Conservation (phyloP, 1,140 invertebrate genomes). For the Holotrichia oblita region DNA sequence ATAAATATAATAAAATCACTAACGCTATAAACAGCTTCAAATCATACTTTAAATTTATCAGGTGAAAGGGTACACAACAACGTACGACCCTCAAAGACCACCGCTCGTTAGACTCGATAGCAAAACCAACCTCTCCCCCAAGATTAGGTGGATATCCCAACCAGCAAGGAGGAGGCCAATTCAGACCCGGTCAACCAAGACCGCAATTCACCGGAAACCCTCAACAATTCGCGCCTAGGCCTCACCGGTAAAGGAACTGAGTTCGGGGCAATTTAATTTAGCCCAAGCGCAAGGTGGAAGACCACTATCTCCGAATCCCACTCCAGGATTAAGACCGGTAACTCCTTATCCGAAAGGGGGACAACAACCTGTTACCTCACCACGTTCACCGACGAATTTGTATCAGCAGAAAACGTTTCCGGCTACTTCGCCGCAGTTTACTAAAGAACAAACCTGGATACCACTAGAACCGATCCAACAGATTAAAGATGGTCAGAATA, state of each 20-base stretch:
- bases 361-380: not conserved
- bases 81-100: slow-evolving; percentile 44
- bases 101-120: slow-evolving; percentile 54
- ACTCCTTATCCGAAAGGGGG: slow-evolving; percentile 47
- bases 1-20: slow-evolving; percentile 1
- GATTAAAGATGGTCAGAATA: not conserved
- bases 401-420: slow-evolving; percentile 54
- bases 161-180: slow-evolving; percentile 43
- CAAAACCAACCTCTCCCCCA: slow-evolving; percentile 47
- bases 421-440: slow-evolving; percentile 42
- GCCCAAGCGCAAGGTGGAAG: not conserved
- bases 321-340: slow-evolving; percentile 44
- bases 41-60: slow-evolving; percentile 33
- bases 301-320: slow-evolving; percentile 35
- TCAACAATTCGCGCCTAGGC: slow-evolving; percentile 42
- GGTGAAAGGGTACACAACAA: slow-evolving; percentile 42
- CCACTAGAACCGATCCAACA: not conserved
- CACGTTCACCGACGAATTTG: slow-evolving; percentile 49
- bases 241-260: slow-evolving; percentile 32
- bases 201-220: slow-evolving; percentile 46
- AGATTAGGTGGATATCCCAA: slow-evolving; percentile 52
- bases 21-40: slow-evolving; percentile 18
- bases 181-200: slow-evolving; percentile 42
- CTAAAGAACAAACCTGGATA: slow-evolving; percentile 50
- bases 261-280: slow-evolving; percentile 32